These are phyloP conservation scores for Brachymystax lenok DNA, from an alignment of 2,797 vertebrate genomes.

Conservation along the genomic window DNA sequence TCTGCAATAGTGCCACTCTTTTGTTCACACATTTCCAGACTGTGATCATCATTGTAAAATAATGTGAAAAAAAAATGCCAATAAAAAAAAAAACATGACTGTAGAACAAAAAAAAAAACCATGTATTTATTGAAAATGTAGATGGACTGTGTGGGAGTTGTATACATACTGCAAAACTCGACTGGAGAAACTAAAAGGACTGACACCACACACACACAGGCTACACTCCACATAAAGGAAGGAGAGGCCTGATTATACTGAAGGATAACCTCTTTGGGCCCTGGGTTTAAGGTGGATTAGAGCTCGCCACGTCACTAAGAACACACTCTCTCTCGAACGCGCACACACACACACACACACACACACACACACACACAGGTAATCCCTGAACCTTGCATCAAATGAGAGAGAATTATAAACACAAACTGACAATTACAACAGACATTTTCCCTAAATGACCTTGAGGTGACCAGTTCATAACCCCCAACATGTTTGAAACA, in stretches of 20 bases:
- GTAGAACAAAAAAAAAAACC: conserved; percentile 53
- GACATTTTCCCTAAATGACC: background rate
- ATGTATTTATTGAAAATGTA: conserved; percentile 14
- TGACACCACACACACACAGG: conserved; percentile 28
- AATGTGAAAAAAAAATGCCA: conserved; percentile 69
- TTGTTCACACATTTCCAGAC: conserved; percentile 77
- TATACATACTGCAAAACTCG: background rate
- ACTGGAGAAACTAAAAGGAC: background rate
- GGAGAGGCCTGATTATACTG: conserved; percentile 46
- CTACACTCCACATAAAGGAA: conserved; percentile 40
- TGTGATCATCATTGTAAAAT: conserved; percentile 76
- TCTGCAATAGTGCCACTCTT: conserved; percentile 90
- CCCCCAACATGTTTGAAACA: background rate
- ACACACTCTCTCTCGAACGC: conserved; percentile 31
- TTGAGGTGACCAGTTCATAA: background rate
- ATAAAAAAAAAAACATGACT: conserved; percentile 71
- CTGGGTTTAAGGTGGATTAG: conserved; percentile 67
- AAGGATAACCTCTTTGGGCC: conserved; percentile 64
- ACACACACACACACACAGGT: conserved; percentile 1
- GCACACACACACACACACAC: no score
- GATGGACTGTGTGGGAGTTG: background rate
- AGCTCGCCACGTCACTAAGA: conserved; percentile 63
- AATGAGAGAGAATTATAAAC: background rate
- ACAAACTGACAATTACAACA: background rate
- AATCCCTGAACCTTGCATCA: background rate